Base-by-base conservation (phyloP, 2,113 vertebrate genomes). In the Hemiprocne comata region DNA sequence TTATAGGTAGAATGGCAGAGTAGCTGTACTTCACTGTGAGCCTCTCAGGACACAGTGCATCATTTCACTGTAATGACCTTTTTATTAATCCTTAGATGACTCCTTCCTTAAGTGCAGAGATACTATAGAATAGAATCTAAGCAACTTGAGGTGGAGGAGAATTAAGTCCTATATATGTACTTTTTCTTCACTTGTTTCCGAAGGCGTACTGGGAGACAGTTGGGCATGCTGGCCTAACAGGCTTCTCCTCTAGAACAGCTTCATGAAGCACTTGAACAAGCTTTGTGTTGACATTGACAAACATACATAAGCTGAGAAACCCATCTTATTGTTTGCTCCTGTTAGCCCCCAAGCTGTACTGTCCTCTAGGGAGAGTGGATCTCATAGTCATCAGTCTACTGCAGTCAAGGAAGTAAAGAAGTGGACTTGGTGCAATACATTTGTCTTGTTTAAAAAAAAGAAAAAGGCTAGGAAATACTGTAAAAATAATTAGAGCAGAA, bases 311-410 rank as follows among this genome's bases (percentile, higher is more conserved):
- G 21, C 36, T 31, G 25, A 31, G 40, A 85, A 80, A 25, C 20
- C 46, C 6, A 9, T 51, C 25, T 38, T 50, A 28, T n/a, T 50
- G 10, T 36, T n/a, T 25, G 11, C 40, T 81, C 21, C 34, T 85
- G 15, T 65, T 65, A n/a, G 11, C 44, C 4, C 4, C 6, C 6
- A 38, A 28, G 10, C 31, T 0, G 0, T n/a, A 17, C 21, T 60
- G 13, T 25, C 33, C 6, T 25, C 28, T 65, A 42, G 65, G 46
- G 20, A 51, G 40, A 31, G 29, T 20, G 66, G 46, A 28, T 48
- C 34, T 64, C 36, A 13, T 23, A 54, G 42, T 60, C 10, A 34
- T 14, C 51, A 26, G 36, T 38, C 21, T 54, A 75, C 7, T 13
- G 18, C 70, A 17, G 40, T 75, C 13, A 36, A 44, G 42, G 16